Evolutionary conservation across 2,113 vertebrate species (phyloP), one percentile per base, ranked within the genome.

Genomic region (Corvus cornix): DNA sequence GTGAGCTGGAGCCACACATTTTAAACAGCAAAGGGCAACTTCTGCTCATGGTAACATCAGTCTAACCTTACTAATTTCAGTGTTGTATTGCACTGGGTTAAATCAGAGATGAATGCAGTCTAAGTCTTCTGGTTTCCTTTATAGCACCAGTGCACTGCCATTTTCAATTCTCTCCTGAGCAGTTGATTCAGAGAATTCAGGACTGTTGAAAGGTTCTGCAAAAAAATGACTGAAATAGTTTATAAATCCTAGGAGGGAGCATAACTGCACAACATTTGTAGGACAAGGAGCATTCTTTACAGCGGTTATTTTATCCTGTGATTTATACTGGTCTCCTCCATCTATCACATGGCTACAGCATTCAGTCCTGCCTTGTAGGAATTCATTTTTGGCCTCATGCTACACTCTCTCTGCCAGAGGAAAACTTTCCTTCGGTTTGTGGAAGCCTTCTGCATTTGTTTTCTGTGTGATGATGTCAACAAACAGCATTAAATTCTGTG

Each of bases 231-330:
- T 90, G 67, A 88, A 95, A 93, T 77, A 80, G 84, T 96, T 94
- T 95, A 93, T 96, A 96, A 96, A 93, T 96, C 93, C 87, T 91
- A 74, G 78, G 70, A 96, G 43, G 28, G 79, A 96, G 63, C 51
- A 77, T 66, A 93, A 95, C 84, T 84, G 75, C 31, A 60, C 77
- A 94, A 83, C 78, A 80, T 77, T 85, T 83, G 82, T 80, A 91
- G 93, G 93, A 95, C 84, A 94, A 76, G 81, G 41, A 84, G 31
- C 53, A 82, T 91, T 94, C 91, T 94, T 97, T 91, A 95, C 80
- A 90, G 89, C 0, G 0, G 82, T 97, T 95, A 88, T 74, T 96
- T 96, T 93, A 96, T 93, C 75, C 63, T 70, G 67, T 96, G 93
- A 94, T 96, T 96, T 95, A 97, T 90, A 74, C 51, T 39, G 43